Conservation (phyloP, 37 sponge, comb jelly and placozoan species). For the Cliona cf. orientalis region DNA sequence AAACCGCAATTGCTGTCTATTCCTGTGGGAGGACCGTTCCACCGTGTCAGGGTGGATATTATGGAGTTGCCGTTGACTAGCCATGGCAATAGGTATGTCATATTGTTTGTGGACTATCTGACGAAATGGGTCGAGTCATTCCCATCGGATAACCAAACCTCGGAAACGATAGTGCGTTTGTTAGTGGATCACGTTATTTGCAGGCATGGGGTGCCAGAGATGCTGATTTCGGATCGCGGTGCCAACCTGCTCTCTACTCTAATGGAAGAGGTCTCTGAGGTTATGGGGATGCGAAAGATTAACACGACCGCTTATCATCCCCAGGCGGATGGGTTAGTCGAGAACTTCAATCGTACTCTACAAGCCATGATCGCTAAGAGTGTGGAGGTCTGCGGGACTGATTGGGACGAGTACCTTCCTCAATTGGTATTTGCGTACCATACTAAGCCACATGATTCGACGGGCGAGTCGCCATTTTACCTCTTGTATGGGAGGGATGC, state of each 20-base stretch:
- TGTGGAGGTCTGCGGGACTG: background rate
- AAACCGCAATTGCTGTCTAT: too few relatives aligned
- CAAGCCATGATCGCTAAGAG: conserved; percentile 50
- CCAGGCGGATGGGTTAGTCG: conserved; percentile 65
- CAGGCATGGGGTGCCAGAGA: conserved; percentile 28
- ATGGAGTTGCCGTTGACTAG: too few relatives aligned
- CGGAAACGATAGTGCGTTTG: conserved; percentile 11
- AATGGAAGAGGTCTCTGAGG: conserved; percentile 5
- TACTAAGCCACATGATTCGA: conserved; percentile 9
- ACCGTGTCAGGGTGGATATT: too few relatives aligned
- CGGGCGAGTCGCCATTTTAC: too few relatives aligned
- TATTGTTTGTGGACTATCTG: conserved; percentile 24
- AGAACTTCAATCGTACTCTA: conserved; percentile 49
- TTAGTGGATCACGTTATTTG: conserved; percentile 19
- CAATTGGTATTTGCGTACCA: conserved; percentile 39
- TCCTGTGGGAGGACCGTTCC: too few relatives aligned
- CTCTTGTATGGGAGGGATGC: too few relatives aligned
- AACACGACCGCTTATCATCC: too few relatives aligned
- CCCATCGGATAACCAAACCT: conserved; percentile 8
- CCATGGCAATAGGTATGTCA: conserved; percentile 28
- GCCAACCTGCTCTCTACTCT: too few relatives aligned
- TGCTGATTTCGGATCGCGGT: conserved; percentile 28
- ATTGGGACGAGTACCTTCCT: conserved; percentile 48
- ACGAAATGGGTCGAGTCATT: conserved; percentile 17
- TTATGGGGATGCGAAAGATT: conserved; percentile 16